These are phyloP conservation scores for Sarcophaga bullata DNA, from an alignment of 1,140 invertebrate species.

Conservation along the genomic window DNA sequence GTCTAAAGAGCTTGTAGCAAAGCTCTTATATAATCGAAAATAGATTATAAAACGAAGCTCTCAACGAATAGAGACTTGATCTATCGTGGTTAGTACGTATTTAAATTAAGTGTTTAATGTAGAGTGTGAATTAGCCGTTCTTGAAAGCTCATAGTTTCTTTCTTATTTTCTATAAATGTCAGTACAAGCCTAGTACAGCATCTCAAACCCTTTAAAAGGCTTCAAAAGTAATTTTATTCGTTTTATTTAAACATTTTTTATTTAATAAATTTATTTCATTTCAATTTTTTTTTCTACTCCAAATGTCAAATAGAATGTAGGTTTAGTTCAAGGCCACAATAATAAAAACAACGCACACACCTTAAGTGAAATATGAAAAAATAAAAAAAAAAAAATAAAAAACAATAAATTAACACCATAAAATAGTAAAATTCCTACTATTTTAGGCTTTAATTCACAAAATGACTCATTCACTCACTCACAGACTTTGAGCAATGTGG, in stretches of 20 bases:
- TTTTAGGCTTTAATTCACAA: neutral
- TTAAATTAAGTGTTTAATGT: too few species aligned
- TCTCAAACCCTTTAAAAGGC: neutral
- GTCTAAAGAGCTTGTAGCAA: too few species aligned
- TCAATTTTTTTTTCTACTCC: neutral
- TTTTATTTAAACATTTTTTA: neutral
- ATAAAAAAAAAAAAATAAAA: neutral
- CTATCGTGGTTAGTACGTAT: too few species aligned
- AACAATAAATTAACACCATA: neutral
- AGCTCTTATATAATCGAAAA: too few species aligned
- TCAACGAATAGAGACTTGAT: too few species aligned
- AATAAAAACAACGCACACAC: neutral
- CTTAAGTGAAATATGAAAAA: neutral
- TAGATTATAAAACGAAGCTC: too few species aligned
- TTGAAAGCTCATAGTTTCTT: too few species aligned
- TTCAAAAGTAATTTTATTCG: neutral
- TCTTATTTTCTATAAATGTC: too few species aligned
- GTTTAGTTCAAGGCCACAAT: slow-evolving; percentile 1
- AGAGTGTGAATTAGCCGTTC: neutral
- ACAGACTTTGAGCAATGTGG: neutral
- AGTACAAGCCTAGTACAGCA: neutral
- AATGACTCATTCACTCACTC: neutral
- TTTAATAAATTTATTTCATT: neutral
- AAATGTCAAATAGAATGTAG: slow-evolving; percentile 1
- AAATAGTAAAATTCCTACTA: neutral